Conservation (phyloP, 1,140 invertebrate species). For the Globodera ellingtonae region DNA sequence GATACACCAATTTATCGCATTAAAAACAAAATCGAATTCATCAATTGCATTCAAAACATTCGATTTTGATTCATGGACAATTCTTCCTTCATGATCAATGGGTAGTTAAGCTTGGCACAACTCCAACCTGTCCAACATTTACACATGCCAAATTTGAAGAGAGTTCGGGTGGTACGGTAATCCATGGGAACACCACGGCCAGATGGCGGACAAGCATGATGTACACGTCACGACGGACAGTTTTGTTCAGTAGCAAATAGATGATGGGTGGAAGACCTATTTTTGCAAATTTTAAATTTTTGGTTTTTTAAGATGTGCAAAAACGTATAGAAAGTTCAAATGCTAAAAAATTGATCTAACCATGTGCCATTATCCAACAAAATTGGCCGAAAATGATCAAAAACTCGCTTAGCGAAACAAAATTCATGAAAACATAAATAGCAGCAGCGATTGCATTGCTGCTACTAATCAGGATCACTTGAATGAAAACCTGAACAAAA, state of each 20-base stretch:
- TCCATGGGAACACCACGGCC: not conserved
- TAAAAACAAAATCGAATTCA: no score
- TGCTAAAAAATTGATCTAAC: slow-evolving; percentile 3
- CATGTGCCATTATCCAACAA: slow-evolving; percentile 34
- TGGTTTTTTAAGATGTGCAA: not conserved
- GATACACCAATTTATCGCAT: no score
- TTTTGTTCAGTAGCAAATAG: slow-evolving; percentile 18
- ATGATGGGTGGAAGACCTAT: slow-evolving; percentile 23
- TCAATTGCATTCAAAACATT: no score
- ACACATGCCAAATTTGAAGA: not conserved
- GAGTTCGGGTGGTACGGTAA: not conserved
- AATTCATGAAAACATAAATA: slow-evolving; percentile 38
- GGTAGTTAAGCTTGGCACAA: not conserved
- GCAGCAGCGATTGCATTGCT: slow-evolving; percentile 29
- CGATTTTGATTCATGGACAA: no score
- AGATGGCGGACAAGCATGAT: slow-evolving; percentile 12
- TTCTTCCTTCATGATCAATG: no score
- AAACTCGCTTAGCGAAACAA: slow-evolving; percentile 19
- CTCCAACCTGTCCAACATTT: not conserved
- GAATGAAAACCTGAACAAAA: slow-evolving; percentile 30
- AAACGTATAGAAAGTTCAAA: not conserved
- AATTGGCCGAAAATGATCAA: slow-evolving; percentile 32
- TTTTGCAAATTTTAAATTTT: not conserved
- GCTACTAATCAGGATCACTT: slow-evolving; percentile 36
- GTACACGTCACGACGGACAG: slow-evolving; percentile 19